phyloP scores from a whole-genome alignment of 2,888 invertebrate species.

The Embidobia sp. region DNA sequence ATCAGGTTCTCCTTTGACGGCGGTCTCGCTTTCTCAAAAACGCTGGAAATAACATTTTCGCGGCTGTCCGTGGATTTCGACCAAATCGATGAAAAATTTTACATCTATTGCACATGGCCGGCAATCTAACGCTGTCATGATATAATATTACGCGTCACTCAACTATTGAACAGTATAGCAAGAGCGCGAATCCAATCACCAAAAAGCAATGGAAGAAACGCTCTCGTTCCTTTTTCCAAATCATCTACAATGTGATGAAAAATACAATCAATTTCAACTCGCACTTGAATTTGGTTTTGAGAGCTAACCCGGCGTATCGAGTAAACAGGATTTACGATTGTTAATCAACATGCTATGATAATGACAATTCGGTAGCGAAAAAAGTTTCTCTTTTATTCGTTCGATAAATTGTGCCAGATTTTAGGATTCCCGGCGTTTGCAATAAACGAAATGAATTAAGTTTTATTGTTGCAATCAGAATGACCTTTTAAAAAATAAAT shows the following conservation, averaged over 20 bases:
- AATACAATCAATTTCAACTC: slow-evolving; percentile 38
- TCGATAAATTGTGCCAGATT: no score
- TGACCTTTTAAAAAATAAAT: no score
- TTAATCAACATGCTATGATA: slow-evolving; percentile 50
- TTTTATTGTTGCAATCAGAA: not conserved
- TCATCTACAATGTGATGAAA: slow-evolving; percentile 41
- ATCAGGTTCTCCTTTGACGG: slow-evolving; percentile 19
- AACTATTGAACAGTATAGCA: slow-evolving; percentile 29
- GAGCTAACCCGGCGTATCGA: slow-evolving; percentile 18
- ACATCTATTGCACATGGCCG: slow-evolving; percentile 19
- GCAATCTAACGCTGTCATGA: slow-evolving; percentile 52
- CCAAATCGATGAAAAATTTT: slow-evolving; percentile 32
- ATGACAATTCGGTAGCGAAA: slow-evolving; percentile 19
- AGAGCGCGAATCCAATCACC: slow-evolving; percentile 43
- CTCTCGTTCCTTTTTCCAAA: slow-evolving; percentile 32
- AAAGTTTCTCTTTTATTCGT: slow-evolving; percentile 3
- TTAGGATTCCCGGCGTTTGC: not conserved
- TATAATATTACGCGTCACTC: slow-evolving; percentile 58
- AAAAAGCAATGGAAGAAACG: slow-evolving; percentile 32
- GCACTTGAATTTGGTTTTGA: slow-evolving; percentile 38
- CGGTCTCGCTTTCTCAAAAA: slow-evolving; percentile 27
- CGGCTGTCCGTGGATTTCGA: slow-evolving; percentile 18
- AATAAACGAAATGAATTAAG: slow-evolving; percentile 1
- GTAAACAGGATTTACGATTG: slow-evolving; percentile 41
- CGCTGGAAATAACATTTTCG: slow-evolving; percentile 25